Evolutionary conservation across 92 coral and sea anemone species (phyloP).

Genomic region (Virgularia gustaviana): DNA sequence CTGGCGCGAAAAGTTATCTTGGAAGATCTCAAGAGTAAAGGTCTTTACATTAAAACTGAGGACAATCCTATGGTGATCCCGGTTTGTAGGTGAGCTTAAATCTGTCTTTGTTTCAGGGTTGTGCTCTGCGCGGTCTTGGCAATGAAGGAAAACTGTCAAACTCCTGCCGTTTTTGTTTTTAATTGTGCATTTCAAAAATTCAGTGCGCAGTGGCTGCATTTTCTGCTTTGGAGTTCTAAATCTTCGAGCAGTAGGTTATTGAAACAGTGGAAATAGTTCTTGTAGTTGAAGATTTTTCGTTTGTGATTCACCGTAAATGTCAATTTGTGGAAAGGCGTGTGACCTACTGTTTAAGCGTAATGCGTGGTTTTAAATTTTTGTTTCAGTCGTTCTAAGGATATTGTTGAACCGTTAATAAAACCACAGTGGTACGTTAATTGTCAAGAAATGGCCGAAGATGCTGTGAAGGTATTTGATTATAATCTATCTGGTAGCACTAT

Average conservation of each 20-base stretch:
- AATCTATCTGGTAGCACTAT: too few relatives aligned
- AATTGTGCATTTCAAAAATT: too few relatives aligned
- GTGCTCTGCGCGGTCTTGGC: too few relatives aligned
- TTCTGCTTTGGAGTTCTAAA: neutral
- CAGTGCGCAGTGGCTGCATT: neutral
- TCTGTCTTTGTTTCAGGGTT: neutral
- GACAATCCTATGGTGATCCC: slow-evolving; percentile 99
- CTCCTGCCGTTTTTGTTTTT: neutral
- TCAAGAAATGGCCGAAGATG: slow-evolving; percentile 92
- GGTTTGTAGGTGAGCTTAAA: slow-evolving; percentile 74
- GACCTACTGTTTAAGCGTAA: neutral
- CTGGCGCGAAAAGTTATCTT: slow-evolving; percentile 77
- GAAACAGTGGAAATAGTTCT: neutral
- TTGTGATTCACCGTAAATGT: neutral
- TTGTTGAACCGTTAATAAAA: slow-evolving; percentile 94
- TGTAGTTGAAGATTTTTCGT: neutral
- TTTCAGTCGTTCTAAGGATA: slow-evolving; percentile 95
- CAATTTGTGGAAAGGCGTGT: neutral
- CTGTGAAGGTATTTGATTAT: slow-evolving; percentile 69
- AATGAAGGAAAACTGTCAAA: too few relatives aligned
- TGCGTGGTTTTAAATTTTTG: neutral
- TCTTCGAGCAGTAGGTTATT: neutral
- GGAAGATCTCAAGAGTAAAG: slow-evolving; percentile 73
- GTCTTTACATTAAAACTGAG: slow-evolving; percentile 77
- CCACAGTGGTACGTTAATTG: slow-evolving; percentile 99